Evolutionary conservation across 2,113 vertebrate genomes (phyloP), one percentile per base, ranked within the genome.

Genomic region (Ceyx melanurus): DNA sequence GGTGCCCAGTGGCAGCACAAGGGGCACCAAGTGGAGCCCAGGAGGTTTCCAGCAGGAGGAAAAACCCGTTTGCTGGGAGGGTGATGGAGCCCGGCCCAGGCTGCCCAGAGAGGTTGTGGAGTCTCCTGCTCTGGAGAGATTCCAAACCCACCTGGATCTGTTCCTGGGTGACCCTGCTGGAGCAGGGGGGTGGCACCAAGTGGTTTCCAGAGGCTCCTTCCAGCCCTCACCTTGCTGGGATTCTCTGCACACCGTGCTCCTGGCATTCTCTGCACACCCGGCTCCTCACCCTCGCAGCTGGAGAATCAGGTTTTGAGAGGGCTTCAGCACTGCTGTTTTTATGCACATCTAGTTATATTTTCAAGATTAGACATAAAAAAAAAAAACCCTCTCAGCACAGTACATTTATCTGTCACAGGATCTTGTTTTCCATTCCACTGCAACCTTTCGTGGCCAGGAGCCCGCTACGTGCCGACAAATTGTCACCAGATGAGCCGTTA

Each of bases 401-500:
- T 14, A 5, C 10, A 5, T 76, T 84, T 92, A 92, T 94, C 95
- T 92, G 57, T 82, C 82, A 45, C 79, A 74, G 29, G 46, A 96
- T 95, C 94, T 94, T 80, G 71, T 75, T 94, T 89, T 88, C 75
- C 82, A 71, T 67, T 71, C 67, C 57, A 70, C 75, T 81, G 87
- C 85, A 77, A 15, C 91, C 89, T 74, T 71, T 91, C 79, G 56
- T 3, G 87, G 18, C 87, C 87, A 93, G 89, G 42, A 85, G 90
- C 67, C 84, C 23, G 74, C 89, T 77, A 10, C 45, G 62, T 77
- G 82, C 82, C 2, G 2, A 65, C 71, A 71, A 90, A 82, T 13
- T 75, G 61, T 64, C 42, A 35, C 35, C 22, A 64, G 89, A 90
- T 89, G 85, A 86, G 45, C 84, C 45, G 22, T 85, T 67, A 93